Evolutionary conservation across 1,140 invertebrate genomes (phyloP).

Genomic region (Asbolus verrucosus): DNA sequence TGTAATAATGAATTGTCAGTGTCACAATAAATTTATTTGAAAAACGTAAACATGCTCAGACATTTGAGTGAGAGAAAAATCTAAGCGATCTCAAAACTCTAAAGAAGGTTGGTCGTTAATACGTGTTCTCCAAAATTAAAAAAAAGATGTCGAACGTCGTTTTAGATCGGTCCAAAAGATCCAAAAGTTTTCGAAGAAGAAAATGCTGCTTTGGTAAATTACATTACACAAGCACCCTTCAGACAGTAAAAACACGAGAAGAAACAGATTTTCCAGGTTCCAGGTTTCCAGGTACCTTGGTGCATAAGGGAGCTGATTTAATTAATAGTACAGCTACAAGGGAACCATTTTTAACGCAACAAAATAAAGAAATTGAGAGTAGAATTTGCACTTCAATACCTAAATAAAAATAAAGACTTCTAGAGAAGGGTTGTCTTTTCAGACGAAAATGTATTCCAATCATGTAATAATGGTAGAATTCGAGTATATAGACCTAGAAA

Average conservation of each 20-base stretch:
- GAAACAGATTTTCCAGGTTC: conserved; percentile 1
- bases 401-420: neutral
- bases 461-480: neutral
- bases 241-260: neutral
- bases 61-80: too few relatives aligned
- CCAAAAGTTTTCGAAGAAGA: neutral
- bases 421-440: neutral
- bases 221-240: neutral
- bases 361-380: neutral
- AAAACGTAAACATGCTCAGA: too few relatives aligned
- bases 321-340: neutral
- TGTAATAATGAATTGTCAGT: too few relatives aligned
- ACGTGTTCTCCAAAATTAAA: too few relatives aligned
- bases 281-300: too few relatives aligned
- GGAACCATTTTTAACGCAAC: neutral
- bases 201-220: neutral
- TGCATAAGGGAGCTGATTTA: neutral
- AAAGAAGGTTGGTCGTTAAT: too few relatives aligned
- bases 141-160: too few relatives aligned
- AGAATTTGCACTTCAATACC: neutral
- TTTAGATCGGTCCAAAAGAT: too few relatives aligned
- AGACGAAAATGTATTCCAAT: neutral
- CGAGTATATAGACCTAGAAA: neutral
- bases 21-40: too few relatives aligned
- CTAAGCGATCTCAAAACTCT: too few relatives aligned